Conservation (phyloP, 2,888 invertebrate species). For the Cerceris ruficornis region DNA sequence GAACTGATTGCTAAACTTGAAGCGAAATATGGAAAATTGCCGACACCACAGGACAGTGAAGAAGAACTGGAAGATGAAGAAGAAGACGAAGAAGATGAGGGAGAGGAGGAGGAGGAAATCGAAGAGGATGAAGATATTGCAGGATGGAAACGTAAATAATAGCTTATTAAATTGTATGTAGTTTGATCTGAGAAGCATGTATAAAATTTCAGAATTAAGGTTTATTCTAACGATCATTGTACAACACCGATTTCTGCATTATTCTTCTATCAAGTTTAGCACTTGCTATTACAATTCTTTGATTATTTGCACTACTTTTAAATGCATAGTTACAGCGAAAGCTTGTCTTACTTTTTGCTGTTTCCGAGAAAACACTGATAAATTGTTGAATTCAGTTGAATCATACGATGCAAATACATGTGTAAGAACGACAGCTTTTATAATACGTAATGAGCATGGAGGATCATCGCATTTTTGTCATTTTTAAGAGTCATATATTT, state of each 20-base stretch:
- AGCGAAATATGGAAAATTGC: conserved; percentile 46
- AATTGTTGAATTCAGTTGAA: neutral
- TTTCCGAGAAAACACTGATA: neutral
- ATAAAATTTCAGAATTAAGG: conserved; percentile 11
- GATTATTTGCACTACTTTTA: conserved; percentile 4
- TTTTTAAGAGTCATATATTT: conserved; percentile 4
- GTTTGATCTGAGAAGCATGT: conserved; percentile 7
- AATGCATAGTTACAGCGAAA: neutral
- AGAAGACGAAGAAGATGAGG: conserved; percentile 81
- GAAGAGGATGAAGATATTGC: conserved; percentile 64
- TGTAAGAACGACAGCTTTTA: neutral
- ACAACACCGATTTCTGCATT: conserved; percentile 13
- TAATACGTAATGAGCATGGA: conserved; percentile 56
- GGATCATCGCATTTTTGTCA: conserved; percentile 36
- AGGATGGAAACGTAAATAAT: conserved; percentile 81
- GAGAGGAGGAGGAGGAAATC: conserved; percentile 71
- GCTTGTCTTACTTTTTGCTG: neutral
- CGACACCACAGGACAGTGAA: conserved; percentile 74
- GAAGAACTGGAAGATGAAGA: conserved; percentile 82
- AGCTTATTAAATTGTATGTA: conserved; percentile 31
- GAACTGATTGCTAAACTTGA: conserved; percentile 87
- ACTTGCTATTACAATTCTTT: conserved; percentile 1
- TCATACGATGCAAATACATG: neutral
- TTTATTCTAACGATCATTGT: conserved; percentile 12
- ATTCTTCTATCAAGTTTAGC: neutral